Evolutionary conservation across 2,113 vertebrate species (phyloP), one percentile per base, ranked within the genome.

Genomic region (Naja naja): DNA sequence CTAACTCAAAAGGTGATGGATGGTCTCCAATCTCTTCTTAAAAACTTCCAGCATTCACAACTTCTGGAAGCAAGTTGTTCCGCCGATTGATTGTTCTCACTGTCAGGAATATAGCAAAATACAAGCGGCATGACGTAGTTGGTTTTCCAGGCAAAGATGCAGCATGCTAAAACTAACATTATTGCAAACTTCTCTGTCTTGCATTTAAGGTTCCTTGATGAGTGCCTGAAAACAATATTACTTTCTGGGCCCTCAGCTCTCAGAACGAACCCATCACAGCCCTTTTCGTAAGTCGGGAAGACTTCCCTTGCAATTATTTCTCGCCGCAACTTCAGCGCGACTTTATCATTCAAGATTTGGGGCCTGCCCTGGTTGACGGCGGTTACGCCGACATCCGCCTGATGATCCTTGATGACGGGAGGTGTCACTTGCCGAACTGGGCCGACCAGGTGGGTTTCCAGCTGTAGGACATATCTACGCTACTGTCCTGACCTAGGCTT

Each of bases 291-390:
- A 98, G 98, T 95, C 99, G 99, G 97, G 98, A 99, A 97, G 98
- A 98, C 91, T 99, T 99, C 95, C 99, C 99, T 93, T 98, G 98
- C 94, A 96, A 99, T 95, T 98, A 98, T 54, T 99, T 99, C 96
- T 98, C 98, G 1, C 95, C 99, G 0, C 98, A 99, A 95, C 97
- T 98, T 92, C 98, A 99, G 96, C 93, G 99, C 11, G 99, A 99
- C 94, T 99, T 99, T 98, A 98, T 99, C 0, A 98, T 98, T 1
- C 93, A 22, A 81, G 99, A 99, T 95, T 97, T 99, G 91, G 99
- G 99, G 34, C 99, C 99, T 0, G 96, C 97, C 0, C 96, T 99
- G 8, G 97, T 97, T 87, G 97, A 98, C 91, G 99, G 99, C 4
- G 93, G 96, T 5, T 98, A 98, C 95, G 93, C 53, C 0, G 12